Percentiles rank a stretch among this genome's conserved stretches.
Conservation (phyloP, 2,797 vertebrate genomes). For the Pseudochirops cupreus region DNA sequence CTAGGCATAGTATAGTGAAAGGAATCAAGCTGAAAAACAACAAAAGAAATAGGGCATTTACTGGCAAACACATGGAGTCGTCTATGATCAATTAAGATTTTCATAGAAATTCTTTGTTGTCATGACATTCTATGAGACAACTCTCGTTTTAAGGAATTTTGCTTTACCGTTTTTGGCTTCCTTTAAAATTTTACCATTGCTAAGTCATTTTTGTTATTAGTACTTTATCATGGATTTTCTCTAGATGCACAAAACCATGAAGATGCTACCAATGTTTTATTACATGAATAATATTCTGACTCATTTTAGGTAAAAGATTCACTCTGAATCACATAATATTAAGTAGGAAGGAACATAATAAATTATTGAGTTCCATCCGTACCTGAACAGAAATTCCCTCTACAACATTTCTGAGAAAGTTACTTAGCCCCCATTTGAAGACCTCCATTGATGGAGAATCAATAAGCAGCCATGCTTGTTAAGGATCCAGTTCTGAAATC, state of each 20-base stretch:
- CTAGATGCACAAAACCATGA: background rate
- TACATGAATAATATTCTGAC: background rate
- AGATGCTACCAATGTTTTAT: background rate
- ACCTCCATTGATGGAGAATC: background rate
- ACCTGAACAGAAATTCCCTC: background rate
- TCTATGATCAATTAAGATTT: background rate
- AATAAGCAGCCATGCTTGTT: background rate
- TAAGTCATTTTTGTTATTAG: background rate
- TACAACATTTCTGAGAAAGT: background rate
- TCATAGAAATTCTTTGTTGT: background rate
- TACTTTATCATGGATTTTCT: background rate
- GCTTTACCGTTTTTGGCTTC: background rate
- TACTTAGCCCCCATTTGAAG: background rate
- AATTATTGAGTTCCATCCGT: background rate
- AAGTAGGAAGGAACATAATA: background rate
- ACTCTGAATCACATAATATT: background rate
- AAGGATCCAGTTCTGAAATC: background rate
- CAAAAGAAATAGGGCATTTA: background rate
- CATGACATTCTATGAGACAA: background rate
- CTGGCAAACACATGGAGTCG: background rate
- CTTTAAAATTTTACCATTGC: background rate
- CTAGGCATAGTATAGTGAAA: background rate
- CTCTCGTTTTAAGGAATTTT: background rate
- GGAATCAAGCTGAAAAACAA: background rate
- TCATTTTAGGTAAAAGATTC: background rate